Base-by-base conservation (phyloP, 1,140 invertebrate species). In the Aphaenogaster rudis region DNA sequence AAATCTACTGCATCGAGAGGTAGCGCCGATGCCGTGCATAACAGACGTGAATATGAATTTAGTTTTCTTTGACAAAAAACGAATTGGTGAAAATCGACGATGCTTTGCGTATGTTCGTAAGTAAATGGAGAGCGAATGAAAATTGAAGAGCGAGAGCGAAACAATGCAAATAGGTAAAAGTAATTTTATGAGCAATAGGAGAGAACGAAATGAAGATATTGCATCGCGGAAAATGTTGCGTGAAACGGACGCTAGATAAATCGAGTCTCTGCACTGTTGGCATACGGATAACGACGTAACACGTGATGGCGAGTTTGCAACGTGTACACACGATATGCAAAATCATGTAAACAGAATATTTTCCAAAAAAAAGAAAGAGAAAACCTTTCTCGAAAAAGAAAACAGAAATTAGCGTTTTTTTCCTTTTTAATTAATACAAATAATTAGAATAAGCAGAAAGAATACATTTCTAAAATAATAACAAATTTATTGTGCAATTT, bases 271-370 rank as follows among this genome's bases (percentile, higher is more conserved):
- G 42, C 28, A 50, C 2, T 50, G 33, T 66, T 52, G 63, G 33
- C 11, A 28, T 45, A 80, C 3, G 61, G 77, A 80, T 80, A 67
- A 80, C 45, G 17, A 79, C 17, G 57, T 78, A 78, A 78, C 28
- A 45, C 8, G 11, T 50, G 33, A 67, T 21, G 33, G 13, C 61
- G 61, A 80, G 61, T 64, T 66, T 36, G 61, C 45, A 66, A 36
- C 45, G 45, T 57, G 36, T 52, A 78, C 48, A 80, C 45, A 67
- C 33, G 45, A 42, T 79, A 66, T 59, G 77, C n/a, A 66, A 80
- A 80, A 80, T 80, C 61, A 52, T 33, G 45, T 52, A 76, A 67
- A 67, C 33, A 21, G 45, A 67, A 66, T 80, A 67, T 67, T 67
- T 28, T 11, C 13, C 0, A 45, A 67, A 42, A 66, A 13, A 17